Percentiles rank a stretch among this genome's conserved stretches.
Evolutionary conservation across 2,113 vertebrate species (phyloP).

Genomic region (Corapipo altera): DNA sequence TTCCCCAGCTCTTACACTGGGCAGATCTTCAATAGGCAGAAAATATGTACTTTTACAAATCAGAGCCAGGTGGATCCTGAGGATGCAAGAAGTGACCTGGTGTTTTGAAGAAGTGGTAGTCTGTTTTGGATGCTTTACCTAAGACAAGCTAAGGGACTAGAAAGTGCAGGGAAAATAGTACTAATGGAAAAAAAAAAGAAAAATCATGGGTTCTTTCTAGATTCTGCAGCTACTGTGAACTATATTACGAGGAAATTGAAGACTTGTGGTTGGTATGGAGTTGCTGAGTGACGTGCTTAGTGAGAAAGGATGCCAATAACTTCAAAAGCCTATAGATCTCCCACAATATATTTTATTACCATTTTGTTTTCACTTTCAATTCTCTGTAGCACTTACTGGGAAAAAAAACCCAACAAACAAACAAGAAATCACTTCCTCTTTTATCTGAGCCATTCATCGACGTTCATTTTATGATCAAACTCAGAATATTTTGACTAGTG

Average conservation of each 20-base stretch:
- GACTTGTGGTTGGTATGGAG: accelerated
- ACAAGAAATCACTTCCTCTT: not conserved
- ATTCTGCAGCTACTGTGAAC: not conserved
- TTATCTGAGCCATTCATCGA: not conserved
- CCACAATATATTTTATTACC: not conserved
- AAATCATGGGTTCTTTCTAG: not conserved
- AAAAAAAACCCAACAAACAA: not conserved
- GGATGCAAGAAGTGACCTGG: not conserved
- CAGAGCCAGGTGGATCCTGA: not conserved
- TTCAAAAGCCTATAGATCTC: not conserved
- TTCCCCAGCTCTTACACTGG: not conserved
- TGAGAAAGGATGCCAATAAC: not conserved
- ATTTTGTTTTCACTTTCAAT: not conserved
- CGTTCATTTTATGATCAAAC: not conserved
- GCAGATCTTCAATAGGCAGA: not conserved
- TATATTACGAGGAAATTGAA: not conserved
- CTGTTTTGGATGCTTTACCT: not conserved
- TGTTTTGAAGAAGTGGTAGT: not conserved
- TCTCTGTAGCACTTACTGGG: not conserved
- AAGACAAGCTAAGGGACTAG: not conserved
- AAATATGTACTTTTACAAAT: not conserved
- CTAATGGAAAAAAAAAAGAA: accelerated
- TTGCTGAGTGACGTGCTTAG: not conserved
- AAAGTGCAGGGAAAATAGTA: not conserved
- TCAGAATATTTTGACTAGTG: not conserved